Base-by-base conservation (phyloP, 2,113 vertebrate genomes). In the Pterophyllum scalare region DNA sequence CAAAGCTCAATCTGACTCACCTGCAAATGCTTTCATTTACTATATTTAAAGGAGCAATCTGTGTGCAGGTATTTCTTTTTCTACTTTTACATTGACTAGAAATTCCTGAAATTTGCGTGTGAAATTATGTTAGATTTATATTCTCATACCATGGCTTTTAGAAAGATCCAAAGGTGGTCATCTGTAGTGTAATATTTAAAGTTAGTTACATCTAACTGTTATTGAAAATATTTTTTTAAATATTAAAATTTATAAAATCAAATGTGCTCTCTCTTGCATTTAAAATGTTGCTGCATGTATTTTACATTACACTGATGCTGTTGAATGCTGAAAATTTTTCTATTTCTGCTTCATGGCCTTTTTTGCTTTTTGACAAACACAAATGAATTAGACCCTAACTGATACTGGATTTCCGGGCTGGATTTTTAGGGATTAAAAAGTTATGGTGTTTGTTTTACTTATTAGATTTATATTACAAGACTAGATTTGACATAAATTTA, bases 121-220 rank as follows among this genome's bases (percentile, higher is more conserved):
- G 22, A 43, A 19, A 43, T 67, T 17, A 26, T 46, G 46, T 8
- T 46, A 26, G 38, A 15, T 35, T n/a, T 64, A 64, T 65, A 9
- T 17, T 65, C 0, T 22, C 40, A 67, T 46, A 24, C 0, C 0
- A 0, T 40, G 43, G 38, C 38, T 67, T 46, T 11, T 2, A 11
- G 38, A 46, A 46, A 26, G 22, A 2, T 67, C 38, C 64, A 67
- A 4, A 19, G 43, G 22, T 46, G 5, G 26, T 67, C 0, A 46
- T 8, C 64, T 46, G 10, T 67, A 19, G 5, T 46, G 14, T 46
- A 43, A 46, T 46, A 43, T 46, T 67, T 46, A 67, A 46, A 22
- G 22, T 24, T 46, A 15, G 22, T 24, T 46, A 15, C 0, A 65
- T 65, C 38, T 6, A 67, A 67, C 64, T 67, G 8, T 67, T 62